Percentiles rank a stretch among this genome's conserved stretches.
Conservation (phyloP, 2,113 vertebrate genomes). For the Macaca fascicularis region T2T-MFA8v1.1 NC_088390.1:85963501-85964000, state of each 20-base stretch:
- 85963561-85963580: neutral
- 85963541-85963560: too few species aligned
- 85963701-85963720: neutral
- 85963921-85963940: accelerated
- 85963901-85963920: accelerated
- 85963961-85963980: too few species aligned
- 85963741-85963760: too few species aligned
- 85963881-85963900: neutral
- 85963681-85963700: neutral
- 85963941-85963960: neutral
- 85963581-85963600: neutral
- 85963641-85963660: neutral
- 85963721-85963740: neutral
- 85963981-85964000: neutral
- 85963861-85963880: neutral
- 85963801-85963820: neutral
- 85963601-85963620: neutral
- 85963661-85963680: accelerated
- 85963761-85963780: neutral
- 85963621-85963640: neutral
- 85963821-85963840: neutral
- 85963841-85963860: neutral
- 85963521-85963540: accelerated
- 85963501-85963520: neutral
- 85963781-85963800: neutral